phyloP scores from a whole-genome alignment of 1,140 invertebrate species.

The Zaprionus davidi region DNA sequence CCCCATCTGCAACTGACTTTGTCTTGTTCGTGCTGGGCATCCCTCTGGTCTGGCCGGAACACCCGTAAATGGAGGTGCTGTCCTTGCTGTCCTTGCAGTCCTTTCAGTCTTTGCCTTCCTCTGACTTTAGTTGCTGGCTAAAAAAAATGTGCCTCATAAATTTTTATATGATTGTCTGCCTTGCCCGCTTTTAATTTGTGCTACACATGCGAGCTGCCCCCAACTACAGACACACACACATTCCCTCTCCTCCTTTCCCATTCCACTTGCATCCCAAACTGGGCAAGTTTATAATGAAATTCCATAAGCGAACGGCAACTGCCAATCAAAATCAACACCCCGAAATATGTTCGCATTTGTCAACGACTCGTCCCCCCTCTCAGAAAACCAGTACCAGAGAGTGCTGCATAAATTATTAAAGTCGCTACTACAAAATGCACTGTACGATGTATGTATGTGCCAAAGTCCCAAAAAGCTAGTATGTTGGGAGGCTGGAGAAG shows the following conservation, averaged over 20 bases:
- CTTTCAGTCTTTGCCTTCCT: conserved; percentile 63
- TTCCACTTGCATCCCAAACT: background rate
- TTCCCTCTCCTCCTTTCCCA: background rate
- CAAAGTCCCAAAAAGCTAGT: background rate
- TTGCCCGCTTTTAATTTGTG: conserved; percentile 56
- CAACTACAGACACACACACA: conserved; percentile 21
- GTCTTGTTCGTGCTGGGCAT: conserved; percentile 49
- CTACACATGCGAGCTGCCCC: conserved; percentile 46
- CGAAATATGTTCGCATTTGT: conserved; percentile 51
- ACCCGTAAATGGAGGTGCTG: conserved; percentile 58
- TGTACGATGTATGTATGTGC: background rate
- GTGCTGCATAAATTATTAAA: conserved; percentile 62
- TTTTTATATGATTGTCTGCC: conserved; percentile 67
- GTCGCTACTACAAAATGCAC: conserved; percentile 19
- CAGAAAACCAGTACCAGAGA: conserved; percentile 39
- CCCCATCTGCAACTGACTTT: conserved; percentile 38
- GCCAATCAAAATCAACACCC: conserved; percentile 65
- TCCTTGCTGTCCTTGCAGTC: conserved; percentile 64
- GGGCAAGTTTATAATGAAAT: conserved; percentile 62
- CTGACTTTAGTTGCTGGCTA: conserved; percentile 56
- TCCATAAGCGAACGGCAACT: conserved; percentile 64
- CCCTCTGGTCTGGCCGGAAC: conserved; percentile 25
- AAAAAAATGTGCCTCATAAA: conserved; percentile 62
- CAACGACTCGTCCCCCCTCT: conserved; percentile 6
- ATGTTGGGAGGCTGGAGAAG: background rate